Base-by-base conservation (phyloP, 2,797 vertebrate genomes). In the Anguilla marmorata region DNA sequence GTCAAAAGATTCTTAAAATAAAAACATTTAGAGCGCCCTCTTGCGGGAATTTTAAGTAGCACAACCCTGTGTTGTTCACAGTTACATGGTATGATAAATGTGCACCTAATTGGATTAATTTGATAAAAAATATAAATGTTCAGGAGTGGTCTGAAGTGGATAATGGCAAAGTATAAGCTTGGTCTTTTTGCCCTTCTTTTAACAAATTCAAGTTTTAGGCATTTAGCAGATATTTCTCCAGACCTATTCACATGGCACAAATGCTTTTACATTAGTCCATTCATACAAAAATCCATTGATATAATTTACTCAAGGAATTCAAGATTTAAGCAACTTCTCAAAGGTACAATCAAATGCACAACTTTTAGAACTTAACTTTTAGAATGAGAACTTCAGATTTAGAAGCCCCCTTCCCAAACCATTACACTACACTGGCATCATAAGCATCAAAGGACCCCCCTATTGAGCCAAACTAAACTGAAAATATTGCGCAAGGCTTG, bases 1-100 rank as follows among this genome's bases (percentile, higher is more conserved):
- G 16, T 45, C 4, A 41, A 21, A 19, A 79, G 11, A 41, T 8
- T 2, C 14, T 3, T 21, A 1, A 82, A 19, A 37, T 79, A 41
- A 79, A 45, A 4, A 41, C 33, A 82, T 82, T 69, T 85, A 27
- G 87, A 33, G 85, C 56, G 86, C 91, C 89, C 90, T 86, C 91
- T 87, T n/a, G 86, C 89, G 91, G 87, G 37, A 54, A 12, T 0
- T 48, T n/a, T 85, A 86, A 82, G 45, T 21, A 48, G 45, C 79
- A 82, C 79, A 82, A 12, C 12, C 45, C 21, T 50, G 1, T n/a
- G n/a, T n/a, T 41, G 19, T 80, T 45, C 76, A 48, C 33, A 0
- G 3, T 16, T 3, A 16, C 33, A 72, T n/a, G 27, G 69, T 30
- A 72, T n/a, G 0, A 66, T 21, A 56, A 54, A 54, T 54, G 52